Evolutionary conservation across 1,140 invertebrate species (phyloP), one percentile per base, ranked within the genome.

Genomic region (Stratiolaelaps scimitus): DNA sequence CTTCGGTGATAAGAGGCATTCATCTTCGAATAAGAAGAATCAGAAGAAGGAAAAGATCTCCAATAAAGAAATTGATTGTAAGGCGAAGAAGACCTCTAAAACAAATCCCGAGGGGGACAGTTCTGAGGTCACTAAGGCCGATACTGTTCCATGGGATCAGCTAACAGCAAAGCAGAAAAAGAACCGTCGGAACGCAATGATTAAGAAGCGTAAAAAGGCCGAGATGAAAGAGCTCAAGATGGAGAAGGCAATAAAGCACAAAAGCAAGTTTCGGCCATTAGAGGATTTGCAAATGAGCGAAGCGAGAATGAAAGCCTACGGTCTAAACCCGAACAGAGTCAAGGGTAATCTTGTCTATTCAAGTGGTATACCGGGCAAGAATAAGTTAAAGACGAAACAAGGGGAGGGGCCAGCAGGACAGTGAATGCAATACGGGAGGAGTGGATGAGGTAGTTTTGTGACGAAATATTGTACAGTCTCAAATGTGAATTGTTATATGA

Each of bases 221-320:
- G 53, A 60, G 23, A 17, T 4, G 2, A 15, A 23, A 13, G 15
- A 60, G 23, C 17, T 19, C 17, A 60, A 23, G 34, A 15, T 26
- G 15, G 15, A 60, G 10, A 4, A 15, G 1, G 20, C 15, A 17
- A 60, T 17, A 26, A 20, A 6, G 53, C 26, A 10, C 15, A 60
- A 60, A 26, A 17, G 17, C n/a, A 60, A 60, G 26, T 60, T 60
- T 34, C 17, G 34, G 10, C 53, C 15, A 2, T 34, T 60, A 15
- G 53, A 60, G 23, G 53, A 60, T 20, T 23, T 60, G 15, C 53
- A 60, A 26, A 60, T 60, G 15, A 60, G 53, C 20, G 53, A 60
- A 29, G 53, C 53, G 15, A 60, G 53, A 34, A 60, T 60, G 53
- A 60, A 60, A 26, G 53, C 53, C 17, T 60, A 60, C 23, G 53